Evolutionary conservation across 2,113 vertebrate genomes (phyloP).

Genomic region (Nansenia antarctica): DNA sequence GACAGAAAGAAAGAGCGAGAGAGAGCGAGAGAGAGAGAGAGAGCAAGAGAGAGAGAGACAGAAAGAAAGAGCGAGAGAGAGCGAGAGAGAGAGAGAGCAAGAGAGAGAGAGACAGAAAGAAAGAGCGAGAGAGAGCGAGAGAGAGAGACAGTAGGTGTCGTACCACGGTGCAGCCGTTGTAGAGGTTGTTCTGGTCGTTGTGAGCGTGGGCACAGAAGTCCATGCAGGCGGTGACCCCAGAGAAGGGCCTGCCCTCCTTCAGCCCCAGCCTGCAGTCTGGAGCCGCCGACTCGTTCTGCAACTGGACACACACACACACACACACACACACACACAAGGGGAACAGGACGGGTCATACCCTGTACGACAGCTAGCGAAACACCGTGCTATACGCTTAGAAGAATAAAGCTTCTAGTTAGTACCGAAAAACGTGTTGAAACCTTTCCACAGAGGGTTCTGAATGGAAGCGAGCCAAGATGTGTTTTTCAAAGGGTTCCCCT

Average conservation of each 20-base stretch:
- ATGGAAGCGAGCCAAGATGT: too few species aligned
- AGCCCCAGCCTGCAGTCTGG: constrained; percentile 92
- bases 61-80: background rate
- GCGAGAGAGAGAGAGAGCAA: background rate
- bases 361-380: too few species aligned
- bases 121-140: background rate
- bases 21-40: background rate
- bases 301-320: too few species aligned
- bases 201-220: constrained; percentile 98
- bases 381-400: too few species aligned
- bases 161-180: constrained; percentile 98
- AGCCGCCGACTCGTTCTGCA: constrained; percentile 82
- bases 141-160: constrained; percentile 32
- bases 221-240: constrained; percentile 97
- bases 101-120: background rate
- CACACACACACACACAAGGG: too few species aligned
- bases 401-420: too few species aligned
- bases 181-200: constrained; percentile 98
- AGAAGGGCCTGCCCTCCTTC: constrained; percentile 94
- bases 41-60: too few species aligned
- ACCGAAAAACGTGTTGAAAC: too few species aligned
- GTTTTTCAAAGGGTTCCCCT: too few species aligned
- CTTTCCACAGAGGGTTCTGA: too few species aligned
- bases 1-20: background rate
- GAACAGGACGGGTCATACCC: too few species aligned